A percentile compares a stretch with the other conserved stretches of the same genome.
Conservation (phyloP, 2,113 vertebrate genomes). For the Periophthalmodon schlosseri region DNA sequence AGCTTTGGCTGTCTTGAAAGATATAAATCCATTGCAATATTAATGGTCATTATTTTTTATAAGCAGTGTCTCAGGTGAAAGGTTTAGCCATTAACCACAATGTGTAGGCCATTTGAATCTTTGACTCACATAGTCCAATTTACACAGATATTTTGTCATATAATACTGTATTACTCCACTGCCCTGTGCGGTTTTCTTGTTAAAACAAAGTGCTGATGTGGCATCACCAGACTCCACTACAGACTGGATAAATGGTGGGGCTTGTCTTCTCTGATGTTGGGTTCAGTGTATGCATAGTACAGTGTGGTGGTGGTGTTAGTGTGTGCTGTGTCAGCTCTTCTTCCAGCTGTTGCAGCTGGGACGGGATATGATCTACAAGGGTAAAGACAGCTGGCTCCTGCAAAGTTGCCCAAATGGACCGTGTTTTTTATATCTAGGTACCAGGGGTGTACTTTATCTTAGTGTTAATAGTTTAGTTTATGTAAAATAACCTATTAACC, state of each 20-base stretch:
- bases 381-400: background rate
- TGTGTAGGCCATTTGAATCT: background rate
- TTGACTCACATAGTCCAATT: background rate
- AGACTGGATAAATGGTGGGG: slow-evolving; percentile 25
- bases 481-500: background rate
- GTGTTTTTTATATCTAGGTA: slow-evolving; percentile 27
- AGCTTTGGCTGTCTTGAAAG: too few relatives aligned
- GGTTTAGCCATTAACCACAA: background rate
- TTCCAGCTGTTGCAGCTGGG: slow-evolving; percentile 31
- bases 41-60: too few relatives aligned
- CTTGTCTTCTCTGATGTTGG: slow-evolving; percentile 25
- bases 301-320: background rate
- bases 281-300: slow-evolving; percentile 4
- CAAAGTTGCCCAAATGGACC: slow-evolving; percentile 2
- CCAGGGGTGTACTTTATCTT: slow-evolving; percentile 32
- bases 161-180: background rate
- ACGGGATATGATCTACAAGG: slow-evolving; percentile 10
- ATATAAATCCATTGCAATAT: too few relatives aligned
- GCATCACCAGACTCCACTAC: background rate
- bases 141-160: slow-evolving; percentile 9
- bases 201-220: slow-evolving; percentile 24
- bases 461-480: too few relatives aligned
- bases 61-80: too few relatives aligned
- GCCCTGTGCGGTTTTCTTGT: background rate
- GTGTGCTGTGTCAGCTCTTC: slow-evolving; percentile 51